Conservation (phyloP, 2,113 vertebrate genomes). For the Saguinus midas region DNA sequence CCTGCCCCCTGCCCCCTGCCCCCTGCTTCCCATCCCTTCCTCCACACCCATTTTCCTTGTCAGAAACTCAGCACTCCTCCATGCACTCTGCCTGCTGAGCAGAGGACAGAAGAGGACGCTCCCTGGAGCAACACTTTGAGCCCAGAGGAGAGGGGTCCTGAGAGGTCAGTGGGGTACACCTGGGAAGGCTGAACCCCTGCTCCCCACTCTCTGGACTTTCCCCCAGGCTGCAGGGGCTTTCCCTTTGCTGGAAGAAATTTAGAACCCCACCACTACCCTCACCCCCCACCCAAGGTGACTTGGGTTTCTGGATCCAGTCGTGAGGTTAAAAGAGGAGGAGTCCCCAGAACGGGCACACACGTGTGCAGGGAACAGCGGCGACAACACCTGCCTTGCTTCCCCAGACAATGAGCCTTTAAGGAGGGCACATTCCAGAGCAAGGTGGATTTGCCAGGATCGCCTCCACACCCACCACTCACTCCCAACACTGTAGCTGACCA, state of each 20-base stretch:
- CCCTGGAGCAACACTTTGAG: not conserved
- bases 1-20: not conserved
- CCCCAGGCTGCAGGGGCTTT: not conserved
- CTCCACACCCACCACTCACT: not conserved
- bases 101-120: not conserved
- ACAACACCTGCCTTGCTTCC: not conserved
- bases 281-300: not conserved
- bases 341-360: rapidly evolving
- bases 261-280: not conserved
- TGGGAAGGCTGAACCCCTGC: not conserved
- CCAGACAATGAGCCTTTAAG: constrained; percentile 76
- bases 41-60: not conserved
- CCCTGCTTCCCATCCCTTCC: not conserved
- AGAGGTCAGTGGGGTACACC: not conserved
- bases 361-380: not conserved
- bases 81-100: too few relatives aligned
- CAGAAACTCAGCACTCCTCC: too few relatives aligned
- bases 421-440: constrained; percentile 76
- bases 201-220: not conserved
- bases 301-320: not conserved
- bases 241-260: not conserved
- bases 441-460: constrained; percentile 73
- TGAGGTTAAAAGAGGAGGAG: not conserved
- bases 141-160: not conserved
- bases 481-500: not conserved